Percentiles rank a stretch among this genome's conserved stretches.
phyloP scores from a whole-genome alignment of 2,888 invertebrate genomes.

The Steromphala cineraria region DNA sequence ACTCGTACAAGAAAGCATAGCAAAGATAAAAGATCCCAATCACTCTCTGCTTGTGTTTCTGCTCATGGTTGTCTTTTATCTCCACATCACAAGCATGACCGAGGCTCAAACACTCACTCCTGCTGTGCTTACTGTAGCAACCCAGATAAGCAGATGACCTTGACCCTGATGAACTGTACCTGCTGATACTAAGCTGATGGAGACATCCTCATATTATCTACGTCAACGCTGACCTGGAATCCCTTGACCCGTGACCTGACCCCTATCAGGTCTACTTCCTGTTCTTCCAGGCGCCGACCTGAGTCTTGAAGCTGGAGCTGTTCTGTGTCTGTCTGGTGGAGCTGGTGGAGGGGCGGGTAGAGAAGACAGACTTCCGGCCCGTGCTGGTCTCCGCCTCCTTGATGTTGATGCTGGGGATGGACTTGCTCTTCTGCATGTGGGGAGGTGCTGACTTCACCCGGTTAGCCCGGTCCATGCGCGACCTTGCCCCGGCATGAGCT shows the following conservation, averaged over 20 bases:
- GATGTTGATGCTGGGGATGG: not conserved
- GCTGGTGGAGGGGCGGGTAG: not conserved
- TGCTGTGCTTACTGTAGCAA: too few relatives aligned
- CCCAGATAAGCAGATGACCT: too few relatives aligned
- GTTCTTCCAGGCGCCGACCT: constrained; percentile 10
- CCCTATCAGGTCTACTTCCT: not conserved
- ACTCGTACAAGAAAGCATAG: too few relatives aligned
- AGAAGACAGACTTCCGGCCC: not conserved
- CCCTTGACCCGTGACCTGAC: not conserved
- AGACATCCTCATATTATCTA: too few relatives aligned
- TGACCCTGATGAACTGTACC: too few relatives aligned
- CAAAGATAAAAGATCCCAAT: too few relatives aligned
- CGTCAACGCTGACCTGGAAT: not conserved
- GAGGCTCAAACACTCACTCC: too few relatives aligned
- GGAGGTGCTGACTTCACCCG: constrained; percentile 18
- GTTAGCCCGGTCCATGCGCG: not conserved
- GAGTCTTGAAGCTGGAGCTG: constrained; percentile 25
- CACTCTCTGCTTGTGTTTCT: too few relatives aligned
- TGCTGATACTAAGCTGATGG: too few relatives aligned
- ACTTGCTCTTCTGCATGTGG: not conserved
- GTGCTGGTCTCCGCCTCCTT: not conserved
- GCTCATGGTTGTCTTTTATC: too few relatives aligned
- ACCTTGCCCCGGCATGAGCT: not conserved
- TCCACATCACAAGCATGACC: too few relatives aligned
- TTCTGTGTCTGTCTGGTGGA: constrained; percentile 4